Evolutionary conservation across 2,113 vertebrate species (phyloP), one percentile per base, ranked within the genome.

Genomic region (Myocastor coypus): DNA sequence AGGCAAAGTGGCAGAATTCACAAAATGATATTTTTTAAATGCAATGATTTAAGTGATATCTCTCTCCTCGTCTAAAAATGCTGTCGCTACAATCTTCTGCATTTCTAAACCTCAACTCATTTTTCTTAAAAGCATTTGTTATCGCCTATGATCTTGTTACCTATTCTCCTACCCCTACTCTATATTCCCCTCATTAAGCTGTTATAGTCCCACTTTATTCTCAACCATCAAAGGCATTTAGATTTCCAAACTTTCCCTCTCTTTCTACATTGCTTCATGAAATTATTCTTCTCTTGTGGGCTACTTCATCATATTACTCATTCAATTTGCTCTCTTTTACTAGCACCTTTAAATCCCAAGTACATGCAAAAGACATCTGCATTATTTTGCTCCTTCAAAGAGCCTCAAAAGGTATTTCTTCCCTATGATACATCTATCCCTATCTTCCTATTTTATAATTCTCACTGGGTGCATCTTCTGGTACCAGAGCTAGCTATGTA

Each of bases 121-220:
- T 52, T 71, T 92, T 90, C 61, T 78, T 96, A 59, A 97, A 92
- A 86, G 87, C 71, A 7, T 42, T 40, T 20, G 90, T 89, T 92
- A 85, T 90, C 37, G 73, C 55, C 92, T 55, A 82, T 0, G 87
- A 94, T 66, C 92, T 61, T 78, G 64, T 63, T 97, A 83, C 94
- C 91, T 95, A 83, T 83, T 93, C 40, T 87, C 84, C 87, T 73
- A 55, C 80, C 61, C 73, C 92, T 85, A 77, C 86, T 95, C 92
- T 59, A 37, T 37, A 93, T 92, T 87, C 96, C 85, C 88, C 87
- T 92, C 42, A 57, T 97, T 97, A 94, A 94, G 89, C 77, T 97
- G 96, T 94, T 97, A 92, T 34, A 95, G 95, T 96, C 96, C 96
- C 96, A 92, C 97, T 97, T 97, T 91, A 83, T 94, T 90, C 83